Evolutionary conservation across 2,113 vertebrate species (phyloP).

Genomic region (Mesocricetus auratus): DNA sequence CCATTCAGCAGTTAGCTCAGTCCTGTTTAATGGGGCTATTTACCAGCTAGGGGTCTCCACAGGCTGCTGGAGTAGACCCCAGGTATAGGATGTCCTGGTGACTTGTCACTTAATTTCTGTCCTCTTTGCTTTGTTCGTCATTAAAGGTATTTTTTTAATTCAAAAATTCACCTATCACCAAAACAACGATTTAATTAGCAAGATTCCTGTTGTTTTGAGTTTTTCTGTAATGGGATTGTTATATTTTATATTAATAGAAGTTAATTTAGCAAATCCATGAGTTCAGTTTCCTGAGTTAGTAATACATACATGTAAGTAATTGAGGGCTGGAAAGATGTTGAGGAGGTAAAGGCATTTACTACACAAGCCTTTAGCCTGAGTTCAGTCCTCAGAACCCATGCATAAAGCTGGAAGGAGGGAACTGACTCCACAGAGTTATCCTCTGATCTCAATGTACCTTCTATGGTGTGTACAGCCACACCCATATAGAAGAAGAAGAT

Average conservation of each 20-base stretch:
- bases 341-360: neutral
- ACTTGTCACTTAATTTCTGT: neutral
- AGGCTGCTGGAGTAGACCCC: neutral
- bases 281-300: neutral
- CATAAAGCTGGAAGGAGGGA: neutral
- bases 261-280: neutral
- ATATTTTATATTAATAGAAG: neutral
- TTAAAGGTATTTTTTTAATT: neutral
- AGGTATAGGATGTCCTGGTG: neutral
- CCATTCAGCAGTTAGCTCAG: neutral
- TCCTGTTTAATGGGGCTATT: neutral
- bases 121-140: neutral
- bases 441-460: neutral
- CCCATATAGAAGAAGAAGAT: neutral
- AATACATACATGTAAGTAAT: rapidly evolving
- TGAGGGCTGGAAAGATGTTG: neutral
- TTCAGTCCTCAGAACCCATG: neutral
- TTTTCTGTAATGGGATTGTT: neutral
- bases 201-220: neutral
- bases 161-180: neutral
- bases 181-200: neutral
- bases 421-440: neutral
- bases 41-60: neutral
- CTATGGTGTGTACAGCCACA: neutral
- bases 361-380: neutral